phyloP scores from a whole-genome alignment of 2,888 invertebrate genomes.

The Pheosia gnoma region DNA sequence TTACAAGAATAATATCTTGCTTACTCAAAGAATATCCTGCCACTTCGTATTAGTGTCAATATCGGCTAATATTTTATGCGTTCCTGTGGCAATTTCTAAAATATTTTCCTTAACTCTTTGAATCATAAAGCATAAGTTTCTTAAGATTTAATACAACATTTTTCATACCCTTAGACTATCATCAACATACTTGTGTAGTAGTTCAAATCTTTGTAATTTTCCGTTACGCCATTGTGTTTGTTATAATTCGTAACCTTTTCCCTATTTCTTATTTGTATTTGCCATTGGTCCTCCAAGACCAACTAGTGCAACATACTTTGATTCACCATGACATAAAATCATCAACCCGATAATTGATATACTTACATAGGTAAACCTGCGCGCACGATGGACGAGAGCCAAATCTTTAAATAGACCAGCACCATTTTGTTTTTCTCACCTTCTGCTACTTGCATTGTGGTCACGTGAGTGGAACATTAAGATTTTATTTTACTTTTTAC shows the following conservation, averaged over 20 bases:
- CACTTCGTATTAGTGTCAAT: background rate
- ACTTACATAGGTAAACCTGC: conserved; percentile 69
- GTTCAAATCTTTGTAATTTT: conserved; percentile 6
- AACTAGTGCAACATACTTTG: conserved; percentile 11
- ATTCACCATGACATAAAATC: conserved; percentile 52
- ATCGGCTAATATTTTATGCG: background rate
- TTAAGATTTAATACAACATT: too few relatives aligned
- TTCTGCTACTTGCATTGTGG: conserved; percentile 65
- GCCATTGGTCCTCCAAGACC: too few relatives aligned
- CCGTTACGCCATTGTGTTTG: background rate
- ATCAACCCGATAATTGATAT: conserved; percentile 58
- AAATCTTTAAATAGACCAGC: conserved; percentile 68
- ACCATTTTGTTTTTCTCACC: conserved; percentile 69
- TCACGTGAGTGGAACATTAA: conserved; percentile 58
- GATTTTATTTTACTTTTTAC: conserved; percentile 37
- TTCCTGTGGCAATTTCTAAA: background rate
- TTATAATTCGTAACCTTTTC: too few relatives aligned
- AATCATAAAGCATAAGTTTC: too few relatives aligned
- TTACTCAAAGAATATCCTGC: background rate
- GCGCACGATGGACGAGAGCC: conserved; percentile 66
- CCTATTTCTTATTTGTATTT: too few relatives aligned
- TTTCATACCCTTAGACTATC: background rate
- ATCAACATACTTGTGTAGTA: background rate
- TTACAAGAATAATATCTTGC: too few relatives aligned
- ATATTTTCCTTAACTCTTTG: too few relatives aligned